These are phyloP conservation scores for Thymelicus acteon DNA, from an alignment of 2,888 invertebrate genomes.

Conservation along the genomic window DNA sequence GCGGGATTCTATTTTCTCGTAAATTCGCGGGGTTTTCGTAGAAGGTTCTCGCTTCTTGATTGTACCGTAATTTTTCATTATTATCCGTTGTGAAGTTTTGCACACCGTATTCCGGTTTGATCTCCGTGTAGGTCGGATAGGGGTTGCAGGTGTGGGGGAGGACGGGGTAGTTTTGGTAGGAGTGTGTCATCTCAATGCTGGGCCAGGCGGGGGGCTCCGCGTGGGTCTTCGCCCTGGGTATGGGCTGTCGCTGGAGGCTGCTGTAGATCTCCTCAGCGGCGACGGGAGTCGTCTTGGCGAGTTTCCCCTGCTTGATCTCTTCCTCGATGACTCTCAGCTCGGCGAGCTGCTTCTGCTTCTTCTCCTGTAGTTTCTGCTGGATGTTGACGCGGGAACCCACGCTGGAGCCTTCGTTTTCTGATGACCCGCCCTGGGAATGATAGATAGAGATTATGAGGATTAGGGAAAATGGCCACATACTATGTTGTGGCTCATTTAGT, in stretches of 20 bases:
- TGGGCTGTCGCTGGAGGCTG: constrained; percentile 86
- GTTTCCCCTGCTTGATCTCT: constrained; percentile 93
- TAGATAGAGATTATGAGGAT: neutral
- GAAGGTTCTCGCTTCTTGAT: constrained; percentile 63
- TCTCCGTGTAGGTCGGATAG: constrained; percentile 76
- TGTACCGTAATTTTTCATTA: constrained; percentile 62
- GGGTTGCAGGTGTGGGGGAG: constrained; percentile 68
- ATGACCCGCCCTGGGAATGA: constrained; percentile 83
- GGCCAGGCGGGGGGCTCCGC: constrained; percentile 84
- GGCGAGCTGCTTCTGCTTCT: constrained; percentile 94
- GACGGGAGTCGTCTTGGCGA: constrained; percentile 83
- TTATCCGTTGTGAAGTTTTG: constrained; percentile 56
- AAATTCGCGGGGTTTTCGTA: constrained; percentile 72
- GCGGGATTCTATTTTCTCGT: constrained; percentile 58
- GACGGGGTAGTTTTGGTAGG: constrained; percentile 79
- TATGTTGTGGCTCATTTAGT: too few relatives aligned
- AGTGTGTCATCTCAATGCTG: constrained; percentile 73
- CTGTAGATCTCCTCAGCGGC: constrained; percentile 84
- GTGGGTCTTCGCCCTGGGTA: constrained; percentile 89
- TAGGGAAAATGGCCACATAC: too few relatives aligned
- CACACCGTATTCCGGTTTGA: constrained; percentile 68
- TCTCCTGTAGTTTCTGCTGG: constrained; percentile 93
- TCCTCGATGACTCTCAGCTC: constrained; percentile 91
- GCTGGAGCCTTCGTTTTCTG: constrained; percentile 91
- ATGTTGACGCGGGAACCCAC: constrained; percentile 92